phyloP scores from a whole-genome alignment of 2,113 vertebrate genomes.

The Myxocyprinus asiaticus region DNA sequence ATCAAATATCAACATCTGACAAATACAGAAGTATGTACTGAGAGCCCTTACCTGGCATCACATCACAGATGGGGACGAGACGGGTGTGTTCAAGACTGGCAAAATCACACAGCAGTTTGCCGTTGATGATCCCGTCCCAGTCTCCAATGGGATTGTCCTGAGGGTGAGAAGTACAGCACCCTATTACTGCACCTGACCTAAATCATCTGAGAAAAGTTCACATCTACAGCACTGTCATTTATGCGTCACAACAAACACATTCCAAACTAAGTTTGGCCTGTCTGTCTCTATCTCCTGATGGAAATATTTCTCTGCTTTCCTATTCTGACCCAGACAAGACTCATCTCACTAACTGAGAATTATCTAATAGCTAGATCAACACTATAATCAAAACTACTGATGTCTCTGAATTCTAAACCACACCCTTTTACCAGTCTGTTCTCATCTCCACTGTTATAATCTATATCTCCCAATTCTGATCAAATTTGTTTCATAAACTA shows the following conservation, averaged over 20 bases:
- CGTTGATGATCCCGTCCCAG: conserved; percentile 93
- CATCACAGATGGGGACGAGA: conserved; percentile 92
- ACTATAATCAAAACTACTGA: neutral
- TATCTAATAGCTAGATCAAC: conserved; percentile 6
- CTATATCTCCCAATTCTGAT: too few relatives aligned
- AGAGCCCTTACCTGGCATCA: conserved; percentile 88
- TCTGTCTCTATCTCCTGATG: neutral
- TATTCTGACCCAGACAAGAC: neutral
- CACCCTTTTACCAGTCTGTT: neutral
- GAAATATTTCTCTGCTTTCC: neutral
- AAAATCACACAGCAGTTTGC: conserved; percentile 93
- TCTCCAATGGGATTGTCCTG: conserved; percentile 98
- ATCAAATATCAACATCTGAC: neutral
- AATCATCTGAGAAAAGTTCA: conserved; percentile 17
- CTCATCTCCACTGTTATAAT: neutral
- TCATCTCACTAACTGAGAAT: conserved; percentile 1
- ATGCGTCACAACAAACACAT: neutral
- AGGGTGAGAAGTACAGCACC: conserved; percentile 71
- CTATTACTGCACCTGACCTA: conserved; percentile 50
- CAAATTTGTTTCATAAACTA: too few relatives aligned
- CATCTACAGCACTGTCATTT: conserved; percentile 20
- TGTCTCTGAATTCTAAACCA: neutral
- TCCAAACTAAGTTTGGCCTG: conserved; percentile 11
- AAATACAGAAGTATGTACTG: neutral
- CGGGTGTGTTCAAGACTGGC: conserved; percentile 93